Evolutionary conservation across 2,888 invertebrate genomes (phyloP).

Genomic region (Sthenelais limicola): DNA sequence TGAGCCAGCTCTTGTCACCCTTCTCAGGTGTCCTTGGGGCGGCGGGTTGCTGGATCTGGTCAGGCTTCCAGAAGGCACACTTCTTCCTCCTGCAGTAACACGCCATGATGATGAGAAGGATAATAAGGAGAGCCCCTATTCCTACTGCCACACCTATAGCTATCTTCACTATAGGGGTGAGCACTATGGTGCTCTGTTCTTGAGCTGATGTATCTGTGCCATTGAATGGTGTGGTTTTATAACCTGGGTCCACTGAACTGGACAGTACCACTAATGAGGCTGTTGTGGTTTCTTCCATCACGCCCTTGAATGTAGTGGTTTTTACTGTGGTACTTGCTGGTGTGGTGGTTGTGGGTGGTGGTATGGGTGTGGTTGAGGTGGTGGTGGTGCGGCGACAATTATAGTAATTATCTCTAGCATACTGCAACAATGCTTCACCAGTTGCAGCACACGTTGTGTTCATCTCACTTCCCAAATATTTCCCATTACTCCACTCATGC

Average conservation of each 20-base stretch:
- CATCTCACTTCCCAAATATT: not conserved
- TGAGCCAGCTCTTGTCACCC: constrained; percentile 13
- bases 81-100: constrained; percentile 39
- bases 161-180: not conserved
- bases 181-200: no score
- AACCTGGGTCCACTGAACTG: constrained; percentile 23
- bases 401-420: constrained; percentile 13
- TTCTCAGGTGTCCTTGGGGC: not conserved
- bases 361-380: constrained; percentile 3
- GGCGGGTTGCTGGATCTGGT: not conserved
- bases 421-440: constrained; percentile 4
- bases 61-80: constrained; percentile 40
- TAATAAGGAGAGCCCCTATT: constrained; percentile 29
- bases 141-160: constrained; percentile 4
- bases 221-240: not conserved
- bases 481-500: constrained; percentile 24
- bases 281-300: constrained; percentile 13
- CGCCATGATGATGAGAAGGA: constrained; percentile 7
- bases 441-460: constrained; percentile 1
- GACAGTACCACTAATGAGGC: constrained; percentile 2
- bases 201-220: no score
- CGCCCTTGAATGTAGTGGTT: not conserved
- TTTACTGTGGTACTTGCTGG: not conserved
- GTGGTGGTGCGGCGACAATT: not conserved
- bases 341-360: not conserved